phyloP scores from a whole-genome alignment of 2,113 vertebrate species.

The Actenoides hombroni region DNA sequence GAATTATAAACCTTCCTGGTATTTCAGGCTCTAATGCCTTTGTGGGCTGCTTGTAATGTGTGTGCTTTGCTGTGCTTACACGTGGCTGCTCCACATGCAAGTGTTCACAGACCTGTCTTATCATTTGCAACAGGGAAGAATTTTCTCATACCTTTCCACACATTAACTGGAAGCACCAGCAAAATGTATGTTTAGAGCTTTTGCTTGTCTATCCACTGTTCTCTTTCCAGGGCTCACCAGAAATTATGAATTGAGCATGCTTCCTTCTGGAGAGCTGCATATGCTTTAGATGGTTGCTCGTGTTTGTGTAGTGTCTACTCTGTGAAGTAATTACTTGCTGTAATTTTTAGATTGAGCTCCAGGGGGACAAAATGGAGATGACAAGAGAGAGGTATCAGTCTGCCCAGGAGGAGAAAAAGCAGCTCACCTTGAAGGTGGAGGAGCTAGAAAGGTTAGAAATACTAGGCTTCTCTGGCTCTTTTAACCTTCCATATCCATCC shows the following conservation, averaged over 20 bases:
- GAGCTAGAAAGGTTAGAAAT: slow-evolving; percentile 85
- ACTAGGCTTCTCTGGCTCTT: not conserved
- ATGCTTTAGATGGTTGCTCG: not conserved
- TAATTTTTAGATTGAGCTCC: slow-evolving; percentile 88
- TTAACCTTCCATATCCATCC: not conserved
- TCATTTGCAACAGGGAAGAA: not conserved
- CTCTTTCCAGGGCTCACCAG: not conserved
- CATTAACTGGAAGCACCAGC: not conserved
- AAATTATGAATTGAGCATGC: not conserved
- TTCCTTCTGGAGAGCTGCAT: not conserved
- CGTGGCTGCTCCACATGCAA: not conserved
- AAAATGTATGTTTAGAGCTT: not conserved
- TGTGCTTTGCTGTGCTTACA: slow-evolving; percentile 22
- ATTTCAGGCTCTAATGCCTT: not conserved
- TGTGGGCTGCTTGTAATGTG: not conserved
- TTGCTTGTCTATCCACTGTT: not conserved
- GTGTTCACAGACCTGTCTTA: not conserved
- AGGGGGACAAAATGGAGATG: slow-evolving; percentile 86
- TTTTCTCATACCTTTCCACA: not conserved
- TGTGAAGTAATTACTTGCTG: slow-evolving; percentile 61
- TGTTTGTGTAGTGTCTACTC: not conserved
- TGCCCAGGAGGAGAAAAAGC: slow-evolving; percentile 88
- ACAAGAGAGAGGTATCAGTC: slow-evolving; percentile 85
- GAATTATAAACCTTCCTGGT: not conserved
- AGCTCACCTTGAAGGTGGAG: slow-evolving; percentile 85